Evolutionary conservation across 2,888 invertebrate genomes (phyloP).

Genomic region (Drosophila sordidapex): DNA sequence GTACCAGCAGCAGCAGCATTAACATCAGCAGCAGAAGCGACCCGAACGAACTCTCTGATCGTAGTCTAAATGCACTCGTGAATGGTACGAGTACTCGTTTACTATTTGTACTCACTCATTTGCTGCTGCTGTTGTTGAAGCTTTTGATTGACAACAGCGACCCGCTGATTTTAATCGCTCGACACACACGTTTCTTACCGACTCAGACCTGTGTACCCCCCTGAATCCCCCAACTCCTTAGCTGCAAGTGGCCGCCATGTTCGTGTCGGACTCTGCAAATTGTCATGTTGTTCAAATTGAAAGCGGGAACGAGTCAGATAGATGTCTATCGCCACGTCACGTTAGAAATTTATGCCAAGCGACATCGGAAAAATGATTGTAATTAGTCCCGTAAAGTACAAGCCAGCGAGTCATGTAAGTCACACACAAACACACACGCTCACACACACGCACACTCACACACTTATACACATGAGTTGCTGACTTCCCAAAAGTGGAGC

Average conservation of each 20-base stretch:
- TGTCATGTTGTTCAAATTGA: conserved; percentile 69
- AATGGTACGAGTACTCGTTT: conserved; percentile 24
- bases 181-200: conserved; percentile 63
- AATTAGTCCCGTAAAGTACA: conserved; percentile 60
- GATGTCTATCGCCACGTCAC: conserved; percentile 73
- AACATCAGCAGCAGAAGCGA: conserved; percentile 7
- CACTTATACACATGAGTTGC: conserved; percentile 13
- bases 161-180: conserved; percentile 60
- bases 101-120: conserved; percentile 9
- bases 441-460: not conserved
- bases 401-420: conserved; percentile 47
- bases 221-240: conserved; percentile 20
- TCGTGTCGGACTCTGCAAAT: conserved; percentile 73
- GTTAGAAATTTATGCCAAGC: conserved; percentile 76
- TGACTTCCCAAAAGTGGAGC: conserved; percentile 3
- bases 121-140: conserved; percentile 22
- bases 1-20: not conserved
- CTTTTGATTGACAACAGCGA: conserved; percentile 72
- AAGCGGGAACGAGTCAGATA: conserved; percentile 52
- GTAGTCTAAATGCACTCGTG: conserved; percentile 31
- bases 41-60: conserved; percentile 28
- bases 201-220: conserved; percentile 5
- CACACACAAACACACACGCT: not conserved
- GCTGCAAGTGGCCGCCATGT: conserved; percentile 58
- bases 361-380: conserved; percentile 77